Conservation (phyloP, 2,113 vertebrate species). For the Bubo blakistoni region DNA sequence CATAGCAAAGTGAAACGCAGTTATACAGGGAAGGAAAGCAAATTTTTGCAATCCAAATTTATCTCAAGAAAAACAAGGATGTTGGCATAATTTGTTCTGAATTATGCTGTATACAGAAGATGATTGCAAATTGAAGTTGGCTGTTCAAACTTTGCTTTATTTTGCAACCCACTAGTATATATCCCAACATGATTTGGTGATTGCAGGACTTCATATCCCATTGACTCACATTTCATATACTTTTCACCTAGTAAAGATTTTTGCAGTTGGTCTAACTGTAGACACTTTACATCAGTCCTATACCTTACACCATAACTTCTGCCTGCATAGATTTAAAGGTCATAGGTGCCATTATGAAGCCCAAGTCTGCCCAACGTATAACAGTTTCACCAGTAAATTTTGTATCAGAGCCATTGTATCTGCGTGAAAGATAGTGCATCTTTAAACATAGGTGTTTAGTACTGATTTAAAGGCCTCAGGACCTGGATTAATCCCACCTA, state of each 20-base stretch:
- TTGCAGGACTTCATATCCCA: neutral
- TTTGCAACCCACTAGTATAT: neutral
- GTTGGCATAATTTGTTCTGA: neutral
- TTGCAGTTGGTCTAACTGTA: neutral
- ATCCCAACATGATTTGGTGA: neutral
- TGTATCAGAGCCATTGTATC: neutral
- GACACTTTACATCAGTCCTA: neutral
- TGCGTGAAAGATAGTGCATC: rapidly evolving
- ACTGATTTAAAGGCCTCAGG: neutral
- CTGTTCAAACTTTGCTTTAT: neutral
- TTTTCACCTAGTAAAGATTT: neutral
- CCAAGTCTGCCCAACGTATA: neutral
- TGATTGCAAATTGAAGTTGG: neutral
- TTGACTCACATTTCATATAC: neutral
- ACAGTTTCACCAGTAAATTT: neutral
- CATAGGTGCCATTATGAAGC: neutral
- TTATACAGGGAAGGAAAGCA: neutral
- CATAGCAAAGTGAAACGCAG: neutral
- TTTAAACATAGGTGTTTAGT: neutral
- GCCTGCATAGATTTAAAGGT: neutral
- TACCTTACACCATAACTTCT: neutral
- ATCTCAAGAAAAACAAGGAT: neutral
- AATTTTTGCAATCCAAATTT: neutral
- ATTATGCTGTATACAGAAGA: neutral
- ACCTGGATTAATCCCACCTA: neutral